Conservation (phyloP, 1,140 invertebrate species). For the Apocrypta bakeri region DNA sequence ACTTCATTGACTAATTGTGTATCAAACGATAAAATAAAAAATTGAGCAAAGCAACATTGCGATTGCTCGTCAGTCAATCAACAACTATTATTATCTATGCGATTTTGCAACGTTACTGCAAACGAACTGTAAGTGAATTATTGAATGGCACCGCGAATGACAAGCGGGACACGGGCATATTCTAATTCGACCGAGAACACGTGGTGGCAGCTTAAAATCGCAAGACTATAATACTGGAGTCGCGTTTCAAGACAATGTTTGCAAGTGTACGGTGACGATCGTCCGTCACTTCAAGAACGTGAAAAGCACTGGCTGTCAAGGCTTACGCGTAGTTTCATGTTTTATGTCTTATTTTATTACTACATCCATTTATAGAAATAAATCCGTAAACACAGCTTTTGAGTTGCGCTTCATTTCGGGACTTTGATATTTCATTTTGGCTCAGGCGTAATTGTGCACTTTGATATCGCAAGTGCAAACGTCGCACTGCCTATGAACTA, state of each 20-base stretch:
- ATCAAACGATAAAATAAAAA: too few relatives aligned
- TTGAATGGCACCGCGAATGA: slow-evolving; percentile 4
- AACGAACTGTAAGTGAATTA: slow-evolving; percentile 1
- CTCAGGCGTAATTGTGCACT: too few relatives aligned
- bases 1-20: too few relatives aligned
- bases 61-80: neutral
- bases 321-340: neutral
- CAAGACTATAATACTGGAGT: neutral
- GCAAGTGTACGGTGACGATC: neutral
- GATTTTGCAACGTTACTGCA: too few relatives aligned
- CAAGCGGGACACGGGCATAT: too few relatives aligned
- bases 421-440: too few relatives aligned
- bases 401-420: too few relatives aligned
- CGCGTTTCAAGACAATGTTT: neutral
- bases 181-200: neutral
- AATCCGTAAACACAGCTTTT: too few relatives aligned
- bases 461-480: too few relatives aligned
- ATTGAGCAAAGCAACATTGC: neutral
- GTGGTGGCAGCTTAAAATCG: neutral
- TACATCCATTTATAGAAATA: neutral
- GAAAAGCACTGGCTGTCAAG: neutral
- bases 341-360: neutral
- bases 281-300: neutral
- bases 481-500: too few relatives aligned
- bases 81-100: too few relatives aligned